These are phyloP conservation scores for Halcyon senegalensis DNA, from an alignment of 2,113 vertebrate species.

Conservation along the genomic window DNA sequence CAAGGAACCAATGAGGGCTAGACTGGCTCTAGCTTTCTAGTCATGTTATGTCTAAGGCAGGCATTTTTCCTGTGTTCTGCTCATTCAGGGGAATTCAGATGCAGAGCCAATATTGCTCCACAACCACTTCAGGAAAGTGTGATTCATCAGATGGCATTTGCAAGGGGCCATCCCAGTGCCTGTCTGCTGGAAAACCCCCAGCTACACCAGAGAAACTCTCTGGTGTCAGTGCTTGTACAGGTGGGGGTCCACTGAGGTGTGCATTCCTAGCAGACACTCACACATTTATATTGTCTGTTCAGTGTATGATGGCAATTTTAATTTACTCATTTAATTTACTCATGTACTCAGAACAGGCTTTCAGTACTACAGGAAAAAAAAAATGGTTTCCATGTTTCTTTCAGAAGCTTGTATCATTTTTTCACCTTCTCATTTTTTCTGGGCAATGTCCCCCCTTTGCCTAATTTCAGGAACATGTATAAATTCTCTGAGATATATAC, in stretches of 20 bases:
- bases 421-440: conserved; percentile 32
- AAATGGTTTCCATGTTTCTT: conserved; percentile 34
- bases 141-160: conserved; percentile 18
- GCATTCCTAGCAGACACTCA: not conserved
- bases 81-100: not conserved
- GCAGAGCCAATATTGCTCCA: not conserved
- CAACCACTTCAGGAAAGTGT: not conserved
- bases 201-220: not conserved
- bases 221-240: not conserved
- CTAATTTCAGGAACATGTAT: conserved; percentile 28
- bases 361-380: not conserved
- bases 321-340: not conserved
- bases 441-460: conserved; percentile 14
- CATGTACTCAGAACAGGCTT: not conserved
- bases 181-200: not conserved
- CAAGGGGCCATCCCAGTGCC: not conserved
- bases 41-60: not conserved
- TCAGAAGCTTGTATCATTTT: conserved; percentile 20
- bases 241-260: not conserved
- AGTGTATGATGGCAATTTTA: not conserved
- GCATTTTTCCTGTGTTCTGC: not conserved
- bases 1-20: not conserved
- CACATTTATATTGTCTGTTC: not conserved
- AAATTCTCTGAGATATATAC: conserved; percentile 57
- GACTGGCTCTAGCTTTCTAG: not conserved